A percentile compares a stretch with the other conserved stretches of the same genome.
Conservation (phyloP, 2,113 vertebrate genomes). For the Irena cyanogastra region DNA sequence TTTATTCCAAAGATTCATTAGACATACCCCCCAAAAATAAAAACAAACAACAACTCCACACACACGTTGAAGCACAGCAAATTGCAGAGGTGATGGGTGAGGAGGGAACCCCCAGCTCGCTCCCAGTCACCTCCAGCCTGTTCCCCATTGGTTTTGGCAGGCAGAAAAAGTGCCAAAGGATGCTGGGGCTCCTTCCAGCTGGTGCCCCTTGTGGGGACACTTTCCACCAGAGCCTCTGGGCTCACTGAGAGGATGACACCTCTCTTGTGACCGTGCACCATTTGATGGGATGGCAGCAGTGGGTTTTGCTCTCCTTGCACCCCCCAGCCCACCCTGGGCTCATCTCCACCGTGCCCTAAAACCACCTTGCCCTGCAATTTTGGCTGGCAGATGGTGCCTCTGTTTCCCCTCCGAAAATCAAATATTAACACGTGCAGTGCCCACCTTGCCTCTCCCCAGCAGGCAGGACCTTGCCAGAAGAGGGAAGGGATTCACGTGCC, state of each 20-base stretch:
- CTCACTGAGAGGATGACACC: no score
- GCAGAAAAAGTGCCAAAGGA: fast-evolving
- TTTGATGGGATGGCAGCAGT: no score
- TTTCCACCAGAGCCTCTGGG: not conserved
- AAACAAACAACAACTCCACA: not conserved
- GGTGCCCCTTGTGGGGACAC: not conserved
- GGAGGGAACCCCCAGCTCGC: not conserved
- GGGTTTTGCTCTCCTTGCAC: not conserved
- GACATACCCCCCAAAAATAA: not conserved
- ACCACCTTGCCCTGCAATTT: no score
- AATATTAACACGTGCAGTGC: no score
- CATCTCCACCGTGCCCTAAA: not conserved
- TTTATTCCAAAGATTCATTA: not conserved
- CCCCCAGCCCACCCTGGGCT: not conserved
- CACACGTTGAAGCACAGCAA: not conserved
- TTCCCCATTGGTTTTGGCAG: not conserved
- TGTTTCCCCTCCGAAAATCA: not conserved
- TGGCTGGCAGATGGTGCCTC: not conserved
- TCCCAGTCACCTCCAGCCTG: fast-evolving
- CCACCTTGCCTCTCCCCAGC: not conserved
- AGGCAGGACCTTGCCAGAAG: not conserved
- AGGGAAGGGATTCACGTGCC: not conserved
- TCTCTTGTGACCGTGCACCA: fast-evolving
- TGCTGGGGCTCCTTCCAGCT: not conserved
- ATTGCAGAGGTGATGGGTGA: not conserved